phyloP scores from a whole-genome alignment of 1,140 invertebrate species.

The Forficula auricularia region DNA sequence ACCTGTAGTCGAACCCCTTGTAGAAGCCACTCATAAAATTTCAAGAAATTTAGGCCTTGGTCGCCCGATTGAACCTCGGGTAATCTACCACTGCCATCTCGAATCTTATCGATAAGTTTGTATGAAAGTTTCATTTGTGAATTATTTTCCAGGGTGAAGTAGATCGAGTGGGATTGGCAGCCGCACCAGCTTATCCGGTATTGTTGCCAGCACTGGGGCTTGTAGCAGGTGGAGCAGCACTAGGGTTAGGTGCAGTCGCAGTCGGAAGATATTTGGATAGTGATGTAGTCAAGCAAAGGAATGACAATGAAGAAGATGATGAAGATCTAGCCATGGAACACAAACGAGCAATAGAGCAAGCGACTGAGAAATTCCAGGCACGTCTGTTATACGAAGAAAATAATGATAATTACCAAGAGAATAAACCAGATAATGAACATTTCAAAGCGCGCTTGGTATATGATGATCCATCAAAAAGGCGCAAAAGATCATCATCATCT shows the following conservation, averaged over 20 bases:
- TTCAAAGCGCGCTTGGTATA: background rate
- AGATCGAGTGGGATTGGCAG: conserved; percentile 49
- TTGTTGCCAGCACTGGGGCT: conserved; percentile 54
- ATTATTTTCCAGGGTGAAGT: too few species aligned
- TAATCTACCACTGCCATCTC: conserved; percentile 13
- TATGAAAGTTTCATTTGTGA: too few species aligned
- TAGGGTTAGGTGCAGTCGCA: conserved; percentile 58
- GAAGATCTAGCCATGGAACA: conserved; percentile 34
- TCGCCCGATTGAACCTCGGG: conserved; percentile 22
- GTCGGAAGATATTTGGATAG: conserved; percentile 51
- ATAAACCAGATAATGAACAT: background rate
- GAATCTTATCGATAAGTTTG: too few species aligned
- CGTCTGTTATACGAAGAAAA: background rate
- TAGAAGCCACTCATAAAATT: conserved; percentile 59
- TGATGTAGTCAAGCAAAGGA: conserved; percentile 33
- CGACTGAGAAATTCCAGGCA: background rate
- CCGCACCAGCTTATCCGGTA: conserved; percentile 31
- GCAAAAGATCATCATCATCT: background rate
- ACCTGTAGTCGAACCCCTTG: conserved; percentile 50
- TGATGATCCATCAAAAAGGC: background rate
- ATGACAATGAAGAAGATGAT: conserved; percentile 23
- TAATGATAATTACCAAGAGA: conserved; percentile 1
- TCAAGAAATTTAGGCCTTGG: conserved; percentile 48
- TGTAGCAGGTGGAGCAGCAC: conserved; percentile 57
- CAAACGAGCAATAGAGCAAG: conserved; percentile 30